Conservation (phyloP, 2,888 invertebrate species). For the Clistopyga incitator region DNA sequence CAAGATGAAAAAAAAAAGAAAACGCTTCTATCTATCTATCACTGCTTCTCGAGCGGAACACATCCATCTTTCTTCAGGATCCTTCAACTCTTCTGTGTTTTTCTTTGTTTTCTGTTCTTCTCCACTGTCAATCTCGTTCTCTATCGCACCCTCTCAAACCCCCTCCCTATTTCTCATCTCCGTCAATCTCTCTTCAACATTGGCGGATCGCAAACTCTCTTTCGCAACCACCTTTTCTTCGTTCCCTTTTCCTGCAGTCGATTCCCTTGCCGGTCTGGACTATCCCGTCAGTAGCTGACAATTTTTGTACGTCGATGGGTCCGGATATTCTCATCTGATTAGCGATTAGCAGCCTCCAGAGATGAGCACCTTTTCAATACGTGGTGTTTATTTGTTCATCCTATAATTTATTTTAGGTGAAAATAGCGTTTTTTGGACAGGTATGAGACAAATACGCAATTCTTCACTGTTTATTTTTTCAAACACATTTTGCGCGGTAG, state of each 20-base stretch:
- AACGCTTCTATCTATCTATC: conserved; percentile 64
- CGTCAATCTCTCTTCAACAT: conserved; percentile 27
- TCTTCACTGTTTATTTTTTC: too few relatives aligned
- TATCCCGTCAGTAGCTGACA: conserved; percentile 46
- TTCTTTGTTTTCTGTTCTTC: conserved; percentile 68
- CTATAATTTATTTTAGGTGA: neutral
- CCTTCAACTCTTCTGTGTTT: conserved; percentile 54
- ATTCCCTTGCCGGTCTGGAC: conserved; percentile 68
- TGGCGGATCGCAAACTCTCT: conserved; percentile 15
- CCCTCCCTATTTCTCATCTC: conserved; percentile 49
- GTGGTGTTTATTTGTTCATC: neutral
- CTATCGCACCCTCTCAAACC: conserved; percentile 32
- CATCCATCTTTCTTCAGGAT: conserved; percentile 64
- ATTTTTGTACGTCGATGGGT: neutral
- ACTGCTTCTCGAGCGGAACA: conserved; percentile 71
- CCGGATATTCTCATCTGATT: neutral
- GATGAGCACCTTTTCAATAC: neutral
- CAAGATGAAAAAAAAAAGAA: conserved; percentile 45
- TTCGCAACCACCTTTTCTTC: conserved; percentile 9
- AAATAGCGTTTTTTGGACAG: too few relatives aligned
- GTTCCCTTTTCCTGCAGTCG: conserved; percentile 55
- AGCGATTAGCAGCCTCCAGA: neutral
- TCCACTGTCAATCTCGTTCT: conserved; percentile 47
- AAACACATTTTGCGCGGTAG: too few relatives aligned
- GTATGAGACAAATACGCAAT: too few relatives aligned